Percentiles rank a stretch among this genome's conserved stretches.
Conservation (phyloP, 2,888 invertebrate species). For the Ormia ochracea region DNA sequence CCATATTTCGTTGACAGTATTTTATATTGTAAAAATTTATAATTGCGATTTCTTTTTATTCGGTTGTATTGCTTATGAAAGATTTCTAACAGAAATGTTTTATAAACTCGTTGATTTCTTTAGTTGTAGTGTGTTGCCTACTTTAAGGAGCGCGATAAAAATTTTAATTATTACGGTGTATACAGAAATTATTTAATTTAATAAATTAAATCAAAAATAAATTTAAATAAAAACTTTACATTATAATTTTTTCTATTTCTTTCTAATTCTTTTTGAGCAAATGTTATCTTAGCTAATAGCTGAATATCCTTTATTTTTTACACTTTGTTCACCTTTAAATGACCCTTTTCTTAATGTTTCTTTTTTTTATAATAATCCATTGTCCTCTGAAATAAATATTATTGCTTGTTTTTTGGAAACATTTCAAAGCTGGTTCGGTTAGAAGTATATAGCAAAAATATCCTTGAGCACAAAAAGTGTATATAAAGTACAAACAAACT, state of each 20-base stretch:
- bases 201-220: background rate
- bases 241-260: background rate
- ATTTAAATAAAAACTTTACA: too few relatives aligned
- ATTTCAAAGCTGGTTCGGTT: background rate
- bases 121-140: too few relatives aligned
- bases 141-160: too few relatives aligned
- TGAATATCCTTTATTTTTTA: background rate
- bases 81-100: too few relatives aligned
- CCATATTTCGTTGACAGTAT: too few relatives aligned
- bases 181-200: too few relatives aligned
- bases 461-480: background rate
- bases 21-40: too few relatives aligned
- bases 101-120: too few relatives aligned
- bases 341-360: constrained; percentile 27
- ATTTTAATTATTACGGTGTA: too few relatives aligned
- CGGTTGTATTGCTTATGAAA: too few relatives aligned
- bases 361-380: constrained; percentile 34
- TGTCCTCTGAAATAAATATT: background rate
- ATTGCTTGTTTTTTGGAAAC: background rate
- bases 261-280: background rate
- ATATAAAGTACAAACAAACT: constrained; percentile 29
- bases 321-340: constrained; percentile 27
- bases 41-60: too few relatives aligned
- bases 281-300: background rate
- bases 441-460: background rate